Conservation (phyloP, 2,113 vertebrate species). For the Heteronetta atricapilla region DNA sequence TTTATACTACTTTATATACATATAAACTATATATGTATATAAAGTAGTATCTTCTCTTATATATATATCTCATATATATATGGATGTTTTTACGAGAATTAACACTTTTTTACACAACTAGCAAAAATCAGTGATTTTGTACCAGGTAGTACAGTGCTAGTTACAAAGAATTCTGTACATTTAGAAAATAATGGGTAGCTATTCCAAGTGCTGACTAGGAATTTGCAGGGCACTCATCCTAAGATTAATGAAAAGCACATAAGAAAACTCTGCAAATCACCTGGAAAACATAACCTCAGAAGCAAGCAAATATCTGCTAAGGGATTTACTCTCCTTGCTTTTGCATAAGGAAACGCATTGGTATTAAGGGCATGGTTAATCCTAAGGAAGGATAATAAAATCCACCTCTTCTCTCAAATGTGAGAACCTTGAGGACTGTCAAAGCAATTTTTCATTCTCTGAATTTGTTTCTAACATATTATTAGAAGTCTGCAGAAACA, state of each 20-base stretch:
- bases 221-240: constrained; percentile 8
- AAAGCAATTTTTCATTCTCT: constrained; percentile 30
- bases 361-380: not conserved
- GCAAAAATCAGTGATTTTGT: not conserved
- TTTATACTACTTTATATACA: too few relatives aligned
- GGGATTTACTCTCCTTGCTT: not conserved
- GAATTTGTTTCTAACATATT: not conserved
- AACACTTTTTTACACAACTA: not conserved
- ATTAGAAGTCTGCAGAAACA: constrained; percentile 34
- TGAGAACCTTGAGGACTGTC: constrained; percentile 24
- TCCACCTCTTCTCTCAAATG: not conserved
- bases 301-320: not conserved
- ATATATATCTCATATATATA: not conserved
- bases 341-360: not conserved
- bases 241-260: constrained; percentile 23
- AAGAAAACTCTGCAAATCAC: constrained; percentile 22
- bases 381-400: not conserved
- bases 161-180: not conserved
- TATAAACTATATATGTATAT: too few relatives aligned
- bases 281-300: not conserved
- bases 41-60: not conserved
- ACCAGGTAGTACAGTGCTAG: not conserved
- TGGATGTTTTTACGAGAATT: not conserved
- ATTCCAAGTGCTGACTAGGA: not conserved
- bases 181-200: not conserved